Conservation (phyloP, 1,140 invertebrate genomes). For the Sarcophaga peregrina region DNA sequence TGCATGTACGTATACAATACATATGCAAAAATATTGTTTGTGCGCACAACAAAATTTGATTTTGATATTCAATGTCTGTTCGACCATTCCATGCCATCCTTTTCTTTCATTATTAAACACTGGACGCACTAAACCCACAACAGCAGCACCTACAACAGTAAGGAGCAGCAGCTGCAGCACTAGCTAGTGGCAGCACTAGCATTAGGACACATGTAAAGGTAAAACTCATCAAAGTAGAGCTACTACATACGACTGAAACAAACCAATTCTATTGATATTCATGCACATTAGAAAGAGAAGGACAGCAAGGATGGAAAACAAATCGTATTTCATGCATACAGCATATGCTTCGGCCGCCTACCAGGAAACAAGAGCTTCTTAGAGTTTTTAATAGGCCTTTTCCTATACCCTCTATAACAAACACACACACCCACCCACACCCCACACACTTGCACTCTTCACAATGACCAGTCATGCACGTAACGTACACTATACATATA, state of each 20-base stretch:
- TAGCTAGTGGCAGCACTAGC: not conserved
- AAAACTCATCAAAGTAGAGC: constrained; percentile 28
- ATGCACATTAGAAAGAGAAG: constrained; percentile 36
- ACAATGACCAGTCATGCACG: not conserved
- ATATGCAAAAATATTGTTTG: not conserved
- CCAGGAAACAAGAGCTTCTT: not conserved
- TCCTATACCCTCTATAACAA: too few species aligned
- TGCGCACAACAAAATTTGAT: constrained; percentile 12
- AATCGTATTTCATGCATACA: not conserved
- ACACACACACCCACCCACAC: not conserved
- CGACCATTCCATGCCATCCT: not conserved
- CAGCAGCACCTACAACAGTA: constrained; percentile 11
- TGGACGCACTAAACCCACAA: constrained; percentile 24
- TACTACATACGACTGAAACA: constrained; percentile 7
- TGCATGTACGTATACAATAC: too few species aligned
- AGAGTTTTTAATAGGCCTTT: not conserved
- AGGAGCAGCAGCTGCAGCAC: not conserved
- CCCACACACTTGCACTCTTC: not conserved
- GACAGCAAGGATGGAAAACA: not conserved
- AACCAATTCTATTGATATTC: not conserved
- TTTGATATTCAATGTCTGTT: not conserved
- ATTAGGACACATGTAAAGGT: not conserved
- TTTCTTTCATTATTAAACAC: not conserved
- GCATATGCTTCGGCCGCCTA: not conserved
- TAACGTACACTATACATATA: constrained; percentile 13